Evolutionary conservation across 2,113 vertebrate species (phyloP), one percentile per base, ranked within the genome.

Genomic region (Theristicus caerulescens): DNA sequence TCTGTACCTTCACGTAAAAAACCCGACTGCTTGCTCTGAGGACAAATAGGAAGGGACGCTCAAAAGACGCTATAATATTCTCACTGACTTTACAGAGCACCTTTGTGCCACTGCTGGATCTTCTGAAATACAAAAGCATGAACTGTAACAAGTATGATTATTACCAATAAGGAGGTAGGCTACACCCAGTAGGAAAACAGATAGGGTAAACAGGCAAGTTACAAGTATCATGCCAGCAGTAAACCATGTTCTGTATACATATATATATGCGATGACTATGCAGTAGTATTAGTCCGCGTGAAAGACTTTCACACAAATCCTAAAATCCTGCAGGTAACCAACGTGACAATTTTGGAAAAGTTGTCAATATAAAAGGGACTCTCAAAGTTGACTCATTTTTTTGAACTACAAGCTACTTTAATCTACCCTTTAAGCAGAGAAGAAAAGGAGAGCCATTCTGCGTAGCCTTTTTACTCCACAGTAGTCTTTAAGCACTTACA

Each of bases 211-310:
- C 22, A 55, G 49, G 40, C 38, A 65, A 87, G 55, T 58, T 69
- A 46, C 27, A 73, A 66, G 49, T 29, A 83, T 46, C 27, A 27
- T 16, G 21, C 67, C 77, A 34, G 54, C 25, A 20, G 51, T 34
- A 57, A 93, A 73, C 11, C 66, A 8, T 59, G 34, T 49, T 73
- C 31, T 1, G 0, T 16, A 9, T 13, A 13, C 0, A 0, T 34
- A 74, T 34, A 18, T 5, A 34, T 5, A 42, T 2, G 1, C 0
- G 0, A 27, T 26, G 12, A 66, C 29, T 86, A 7, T 0, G 4
- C 65, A 81, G 55, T 11, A 58, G 29, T 38, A 42, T 34, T 42
- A 47, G 20, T 42, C 38, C 52, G 15, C 0, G 2, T 46, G 20
- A 92, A 91, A 67, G 27, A 81, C 25, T 79, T 79, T 22, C 36